Evolutionary conservation across 2,797 vertebrate genomes (phyloP), one percentile per base, ranked within the genome.

Genomic region (Pipistrellus pipistrellus): DNA sequence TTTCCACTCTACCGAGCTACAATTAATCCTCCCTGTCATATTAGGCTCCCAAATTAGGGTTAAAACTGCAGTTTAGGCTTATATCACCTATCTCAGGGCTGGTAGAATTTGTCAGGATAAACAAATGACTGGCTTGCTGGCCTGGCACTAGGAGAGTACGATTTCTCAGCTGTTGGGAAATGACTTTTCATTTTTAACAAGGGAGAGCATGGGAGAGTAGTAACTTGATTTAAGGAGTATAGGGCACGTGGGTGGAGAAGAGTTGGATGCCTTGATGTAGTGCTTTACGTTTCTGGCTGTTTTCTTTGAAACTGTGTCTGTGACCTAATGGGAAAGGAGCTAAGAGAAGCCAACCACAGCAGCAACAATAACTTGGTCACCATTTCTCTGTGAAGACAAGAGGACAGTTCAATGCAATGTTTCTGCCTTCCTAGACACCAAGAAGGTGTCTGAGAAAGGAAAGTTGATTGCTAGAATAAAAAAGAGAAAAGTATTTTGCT

Each of bases 21-120:
- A 59, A 51, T 88, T 85, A 83, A 93, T 90, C 44, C 59, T 72
- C 78, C 44, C 57, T 93, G 93, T 44, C 77, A 59, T 59, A 32
- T 38, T 83, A 82, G 82, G 30, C 32, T 90, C 9, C 55, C 51
- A 46, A 85, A 38, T 59, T 69, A 84, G 80, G 48, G 46, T 86
- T 78, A 94, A 68, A 90, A 68, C 15, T 88, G 25, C 32, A 89
- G 64, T 95, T 91, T 88, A 78, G 62, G 59, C 59, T 89, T 57
- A 11, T 77, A 76, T 75, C 71, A 80, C 30, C 0, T 73, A 73
- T 84, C 59, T 93, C 8, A 2, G 53, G 23, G 10, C 14, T 90
- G 57, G 44, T 78, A 41, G 41, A 78, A 38, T 85, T 88, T 88
- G 64, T 94, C 64, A 83, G 68, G 89, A 64, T 94, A 93, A 93